Base-by-base conservation (phyloP, 2,113 vertebrate species). In the Ciconia stormi region DNA sequence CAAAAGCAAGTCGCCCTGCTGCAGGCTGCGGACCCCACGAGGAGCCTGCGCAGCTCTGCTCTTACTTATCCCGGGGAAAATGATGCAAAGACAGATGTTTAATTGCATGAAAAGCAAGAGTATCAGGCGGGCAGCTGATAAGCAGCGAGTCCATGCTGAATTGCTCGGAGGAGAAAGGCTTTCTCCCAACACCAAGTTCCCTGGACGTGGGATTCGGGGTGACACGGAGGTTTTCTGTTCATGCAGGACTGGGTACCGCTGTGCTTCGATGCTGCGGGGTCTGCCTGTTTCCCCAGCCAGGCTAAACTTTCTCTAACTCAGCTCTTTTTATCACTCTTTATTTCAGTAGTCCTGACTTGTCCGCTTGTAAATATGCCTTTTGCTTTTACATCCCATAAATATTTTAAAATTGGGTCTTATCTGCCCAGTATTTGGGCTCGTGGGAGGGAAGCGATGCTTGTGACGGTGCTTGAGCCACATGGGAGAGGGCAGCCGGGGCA, bases 11-110 rank as follows among this genome's bases (percentile, higher is more conserved):
- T 30, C 0, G 0, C 40, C 38, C 26, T 71, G 40, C 66, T 1
- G 6, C 26, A 0, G 1, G 26, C 71, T 13, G 47, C 0, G 0
- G 72, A 66, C 53, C 61, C 52, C 0, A 2, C 0, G 4, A 42
- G 73, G 7, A 17, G 36, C 82, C 90, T 5, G 4, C 1, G 0
- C 67, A 13, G 78, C 52, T 49, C 78, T 36, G 47, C 71, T 34
- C 72, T 32, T 2, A 3, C 29, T 61, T 10, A 25, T n/a, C 69
- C 40, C 1, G 0, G 62, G 40, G n/a, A 23, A 85, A 90, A 71
- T 0, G 1, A 5, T 59, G 82, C 61, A 50, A 26, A 70, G 1
- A 73, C n/a, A 74, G 56, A 9, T 3, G 2, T 13, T 79, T 38
- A 30, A 88, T 6, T 36, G 62, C 40, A 7, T 8, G 18, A 40